A percentile compares a stretch with the other conserved stretches of the same genome.
These are phyloP conservation scores for Paramormyrops hopkinsi DNA, from an alignment of 2,797 vertebrate species.

Conservation along the genomic window DNA sequence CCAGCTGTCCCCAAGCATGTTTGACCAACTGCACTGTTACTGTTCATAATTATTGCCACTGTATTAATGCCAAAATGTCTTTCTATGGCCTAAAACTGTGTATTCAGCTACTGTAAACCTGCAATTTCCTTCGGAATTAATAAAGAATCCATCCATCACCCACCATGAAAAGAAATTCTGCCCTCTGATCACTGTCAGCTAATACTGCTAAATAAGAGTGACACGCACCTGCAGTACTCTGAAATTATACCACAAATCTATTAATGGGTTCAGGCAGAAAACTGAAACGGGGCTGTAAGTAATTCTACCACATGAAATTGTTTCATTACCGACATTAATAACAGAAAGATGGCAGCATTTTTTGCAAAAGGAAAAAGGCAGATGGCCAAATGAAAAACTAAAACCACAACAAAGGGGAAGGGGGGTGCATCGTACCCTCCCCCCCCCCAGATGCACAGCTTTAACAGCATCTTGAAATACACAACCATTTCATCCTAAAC, in stretches of 20 bases:
- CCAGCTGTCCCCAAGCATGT: not conserved
- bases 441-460: not conserved
- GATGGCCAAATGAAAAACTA: conserved; percentile 3
- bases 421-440: not conserved
- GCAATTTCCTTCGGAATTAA: not conserved
- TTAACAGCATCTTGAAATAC: not conserved
- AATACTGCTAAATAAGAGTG: not conserved
- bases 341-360: not conserved
- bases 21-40: not conserved
- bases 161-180: not conserved
- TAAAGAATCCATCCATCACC: not conserved
- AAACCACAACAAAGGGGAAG: not conserved
- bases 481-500: not conserved
- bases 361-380: conserved; percentile 31
- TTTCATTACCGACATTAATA: not conserved
- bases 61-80: not conserved
- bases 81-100: not conserved
- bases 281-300: not conserved
- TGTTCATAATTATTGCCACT: not conserved
- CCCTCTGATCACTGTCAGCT: not conserved
- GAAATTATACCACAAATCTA: not conserved
- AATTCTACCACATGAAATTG: not conserved
- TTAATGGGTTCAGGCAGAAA: not conserved
- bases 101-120: not conserved
- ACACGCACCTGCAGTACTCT: not conserved